phyloP scores from a whole-genome alignment of 2,888 invertebrate species.

The Pycnomerus fuliginosus region DNA sequence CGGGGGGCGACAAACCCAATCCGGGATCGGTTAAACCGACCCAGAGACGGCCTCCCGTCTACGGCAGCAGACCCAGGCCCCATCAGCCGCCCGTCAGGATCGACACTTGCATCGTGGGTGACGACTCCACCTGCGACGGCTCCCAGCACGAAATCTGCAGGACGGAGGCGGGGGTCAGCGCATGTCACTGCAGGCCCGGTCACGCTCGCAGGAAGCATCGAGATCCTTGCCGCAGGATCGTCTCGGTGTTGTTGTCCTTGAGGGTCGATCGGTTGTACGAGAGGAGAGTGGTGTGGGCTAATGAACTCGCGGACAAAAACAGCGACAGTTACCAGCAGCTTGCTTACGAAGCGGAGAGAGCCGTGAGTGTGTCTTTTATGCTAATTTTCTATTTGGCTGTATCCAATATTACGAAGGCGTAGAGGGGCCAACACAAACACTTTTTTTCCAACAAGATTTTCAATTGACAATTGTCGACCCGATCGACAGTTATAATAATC shows the following conservation, averaged over 20 bases:
- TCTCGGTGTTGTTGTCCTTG: constrained; percentile 75
- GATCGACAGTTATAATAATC: too few relatives aligned
- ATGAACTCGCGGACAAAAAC: constrained; percentile 69
- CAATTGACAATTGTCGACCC: too few relatives aligned
- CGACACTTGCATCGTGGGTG: constrained; percentile 92
- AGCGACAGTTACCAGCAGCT: constrained; percentile 81
- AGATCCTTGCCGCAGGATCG: constrained; percentile 75
- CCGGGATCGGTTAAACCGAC: constrained; percentile 47
- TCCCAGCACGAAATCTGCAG: constrained; percentile 85
- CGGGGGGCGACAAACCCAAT: constrained; percentile 56
- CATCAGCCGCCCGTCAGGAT: constrained; percentile 75
- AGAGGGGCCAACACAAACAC: too few relatives aligned
- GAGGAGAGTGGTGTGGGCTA: constrained; percentile 74
- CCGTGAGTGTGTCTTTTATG: constrained; percentile 61
- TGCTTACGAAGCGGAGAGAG: constrained; percentile 82
- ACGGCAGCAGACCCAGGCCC: constrained; percentile 50
- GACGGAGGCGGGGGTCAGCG: constrained; percentile 84
- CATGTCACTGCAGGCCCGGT: constrained; percentile 84
- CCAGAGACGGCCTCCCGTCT: constrained; percentile 58
- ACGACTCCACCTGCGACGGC: constrained; percentile 85
- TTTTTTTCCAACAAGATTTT: too few relatives aligned
- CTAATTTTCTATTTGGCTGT: constrained; percentile 1
- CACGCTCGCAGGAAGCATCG: constrained; percentile 69
- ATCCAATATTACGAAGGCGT: neutral
- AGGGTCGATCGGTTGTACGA: constrained; percentile 83